A percentile compares a stretch with the other conserved stretches of the same genome.
These are phyloP conservation scores for Iselma pallidipennis DNA, from an alignment of 2,888 invertebrate genomes.

Conservation along the genomic window DNA sequence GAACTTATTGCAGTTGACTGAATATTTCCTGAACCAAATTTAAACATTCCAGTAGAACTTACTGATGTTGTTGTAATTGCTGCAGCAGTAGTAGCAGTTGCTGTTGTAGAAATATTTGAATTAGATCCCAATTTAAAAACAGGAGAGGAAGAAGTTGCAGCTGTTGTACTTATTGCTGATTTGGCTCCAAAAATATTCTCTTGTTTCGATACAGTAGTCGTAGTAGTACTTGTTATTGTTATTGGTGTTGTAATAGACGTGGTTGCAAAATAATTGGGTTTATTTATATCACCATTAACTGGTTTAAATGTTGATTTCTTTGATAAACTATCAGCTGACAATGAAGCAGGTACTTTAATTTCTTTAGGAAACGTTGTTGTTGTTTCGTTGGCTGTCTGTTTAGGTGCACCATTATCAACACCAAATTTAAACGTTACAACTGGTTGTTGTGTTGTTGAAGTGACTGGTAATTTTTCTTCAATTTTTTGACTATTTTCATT, in stretches of 20 bases:
- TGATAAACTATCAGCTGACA: neutral
- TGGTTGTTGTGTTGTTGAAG: slow-evolving; percentile 9
- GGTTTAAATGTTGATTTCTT: slow-evolving; percentile 6
- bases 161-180: slow-evolving; percentile 10
- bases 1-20: slow-evolving; percentile 2
- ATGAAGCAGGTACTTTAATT: neutral
- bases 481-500: slow-evolving; percentile 31
- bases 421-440: slow-evolving; percentile 41
- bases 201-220: slow-evolving; percentile 8
- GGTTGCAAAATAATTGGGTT: neutral
- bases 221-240: slow-evolving; percentile 4
- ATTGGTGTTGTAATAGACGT: slow-evolving; percentile 1
- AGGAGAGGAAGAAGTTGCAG: slow-evolving; percentile 21
- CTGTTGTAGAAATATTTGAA: neutral
- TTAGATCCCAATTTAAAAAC: slow-evolving; percentile 31
- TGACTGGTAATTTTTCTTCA: slow-evolving; percentile 27
- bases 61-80: slow-evolving; percentile 5
- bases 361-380: neutral
- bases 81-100: neutral
- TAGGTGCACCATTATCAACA: neutral
- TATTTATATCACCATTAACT: slow-evolving; percentile 8
- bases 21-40: slow-evolving; percentile 21
- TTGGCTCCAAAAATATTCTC: slow-evolving; percentile 12
- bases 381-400: neutral
- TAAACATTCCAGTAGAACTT: slow-evolving; percentile 17